phyloP scores from a whole-genome alignment of 1,140 invertebrate genomes.

The Drosophila ficusphila region DNA sequence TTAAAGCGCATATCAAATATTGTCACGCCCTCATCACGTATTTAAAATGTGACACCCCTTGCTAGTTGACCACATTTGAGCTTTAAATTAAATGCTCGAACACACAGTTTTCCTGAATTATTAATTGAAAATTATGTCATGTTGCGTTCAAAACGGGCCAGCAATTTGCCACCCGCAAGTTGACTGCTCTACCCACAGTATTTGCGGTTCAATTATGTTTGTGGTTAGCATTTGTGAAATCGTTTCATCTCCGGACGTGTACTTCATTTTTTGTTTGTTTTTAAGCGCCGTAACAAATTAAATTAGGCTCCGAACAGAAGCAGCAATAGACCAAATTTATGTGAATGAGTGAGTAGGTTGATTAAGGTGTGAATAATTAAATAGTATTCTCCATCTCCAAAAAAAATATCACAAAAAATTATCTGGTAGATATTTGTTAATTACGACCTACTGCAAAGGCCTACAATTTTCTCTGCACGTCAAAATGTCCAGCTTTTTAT shows the following conservation, averaged over 20 bases:
- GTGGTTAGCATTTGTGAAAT: constrained; percentile 41
- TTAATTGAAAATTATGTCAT: constrained; percentile 10
- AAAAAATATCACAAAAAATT: too few relatives aligned
- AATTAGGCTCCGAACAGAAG: constrained; percentile 20
- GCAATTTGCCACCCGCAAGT: not conserved
- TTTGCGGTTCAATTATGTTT: constrained; percentile 56
- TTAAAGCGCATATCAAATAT: not conserved
- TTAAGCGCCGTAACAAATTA: constrained; percentile 16
- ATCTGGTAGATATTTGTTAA: not conserved
- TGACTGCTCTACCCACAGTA: constrained; percentile 26
- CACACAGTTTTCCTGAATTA: constrained; percentile 15
- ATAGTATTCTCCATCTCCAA: too few relatives aligned
- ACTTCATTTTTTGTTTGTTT: not conserved
- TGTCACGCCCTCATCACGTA: not conserved
- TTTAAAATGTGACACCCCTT: not conserved
- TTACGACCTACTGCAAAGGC: not conserved
- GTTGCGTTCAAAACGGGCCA: not conserved
- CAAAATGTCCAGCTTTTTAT: not conserved
- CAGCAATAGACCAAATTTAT: not conserved
- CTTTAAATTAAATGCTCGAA: constrained; percentile 5
- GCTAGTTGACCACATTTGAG: not conserved
- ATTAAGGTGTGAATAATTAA: too few relatives aligned
- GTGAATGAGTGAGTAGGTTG: not conserved
- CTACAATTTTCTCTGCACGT: not conserved
- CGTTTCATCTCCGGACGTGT: constrained; percentile 11